Evolutionary conservation across 1,140 invertebrate species (phyloP).

Genomic region (Vanessa tameamea): DNA sequence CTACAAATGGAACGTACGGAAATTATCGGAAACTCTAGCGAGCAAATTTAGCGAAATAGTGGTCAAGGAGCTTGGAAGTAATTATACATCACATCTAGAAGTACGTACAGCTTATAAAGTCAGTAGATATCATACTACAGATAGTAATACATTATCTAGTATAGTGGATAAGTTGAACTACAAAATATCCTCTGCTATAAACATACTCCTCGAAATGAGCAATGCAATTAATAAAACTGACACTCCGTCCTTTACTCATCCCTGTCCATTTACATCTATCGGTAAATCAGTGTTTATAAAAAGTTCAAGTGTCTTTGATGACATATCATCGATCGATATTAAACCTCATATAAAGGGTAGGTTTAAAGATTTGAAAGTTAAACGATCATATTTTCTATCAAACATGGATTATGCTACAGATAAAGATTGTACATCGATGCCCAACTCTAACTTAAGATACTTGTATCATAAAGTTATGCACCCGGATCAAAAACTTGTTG

Average conservation of each 20-base stretch:
- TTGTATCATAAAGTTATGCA: constrained; percentile 75
- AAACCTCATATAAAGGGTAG: constrained; percentile 63
- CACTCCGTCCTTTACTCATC: constrained; percentile 74
- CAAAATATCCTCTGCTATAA: constrained; percentile 67
- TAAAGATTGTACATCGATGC: constrained; percentile 68
- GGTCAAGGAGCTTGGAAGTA: constrained; percentile 66
- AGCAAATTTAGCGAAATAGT: constrained; percentile 68
- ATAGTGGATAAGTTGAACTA: constrained; percentile 68
- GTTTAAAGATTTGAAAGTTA: constrained; percentile 76
- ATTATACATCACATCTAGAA: constrained; percentile 67
- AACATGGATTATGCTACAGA: constrained; percentile 76
- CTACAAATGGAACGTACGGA: constrained; percentile 60
- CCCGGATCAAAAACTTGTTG: constrained; percentile 68
- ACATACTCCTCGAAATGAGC: constrained; percentile 68
- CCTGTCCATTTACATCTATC: constrained; percentile 77
- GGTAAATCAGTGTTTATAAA: constrained; percentile 73
- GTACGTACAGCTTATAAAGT: constrained; percentile 63
- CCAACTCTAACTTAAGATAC: constrained; percentile 70
- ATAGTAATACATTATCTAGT: constrained; percentile 54
- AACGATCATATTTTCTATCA: constrained; percentile 75
- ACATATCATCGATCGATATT: constrained; percentile 50
- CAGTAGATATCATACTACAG: constrained; percentile 55
- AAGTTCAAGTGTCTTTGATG: constrained; percentile 63
- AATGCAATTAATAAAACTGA: constrained; percentile 57
- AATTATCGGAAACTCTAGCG: constrained; percentile 61